Base-by-base conservation (phyloP, 2,113 vertebrate genomes). In the Coryphaenoides rupestris region DNA sequence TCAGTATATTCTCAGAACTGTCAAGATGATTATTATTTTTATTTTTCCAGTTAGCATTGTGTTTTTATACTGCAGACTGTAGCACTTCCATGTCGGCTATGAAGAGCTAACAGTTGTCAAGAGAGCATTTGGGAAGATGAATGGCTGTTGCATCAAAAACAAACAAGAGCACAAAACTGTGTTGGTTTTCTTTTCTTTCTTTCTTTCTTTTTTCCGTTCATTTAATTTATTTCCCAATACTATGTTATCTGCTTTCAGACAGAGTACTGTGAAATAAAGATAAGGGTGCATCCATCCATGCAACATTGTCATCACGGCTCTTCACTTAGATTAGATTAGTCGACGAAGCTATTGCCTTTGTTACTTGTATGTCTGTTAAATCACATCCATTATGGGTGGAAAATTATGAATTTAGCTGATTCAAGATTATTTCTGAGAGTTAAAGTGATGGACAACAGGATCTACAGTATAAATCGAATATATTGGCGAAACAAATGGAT, bases 51-150 rank as follows among this genome's bases (percentile, higher is more conserved):
- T 89, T 90, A 90, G 76, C 76, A 61, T 83, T 79, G 80, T 90
- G 85, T 88, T 89, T 90, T 91, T 91, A 86, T 91, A 92, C 84
- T 88, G 89, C 88, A 88, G 88, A 91, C 82, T 92, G 91, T 92
- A 92, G 91, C 90, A 91, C 87, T 91, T 82, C 77, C 88, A 88
- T 91, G 90, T 89, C 80, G 88, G 86, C 85, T 81, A 82, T 68
- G 73, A 84, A 69, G 87, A 81, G 82, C 86, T 13, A 55, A 19
- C n/a, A 55, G 77, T 86, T 86, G 76, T 16, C 86, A 72, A 79
- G 82, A 88, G 62, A 88, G 72, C 64, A 87, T 80, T 88, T 83
- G 80, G n/a, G 75, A 65, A 80, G 78, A 78, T 77, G 73, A 85
- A 81, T 69, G 84, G 77, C 81, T 86, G 82, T 85, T 76, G 86